phyloP scores from a whole-genome alignment of 2,113 vertebrate genomes.

The Lepus europaeus region DNA sequence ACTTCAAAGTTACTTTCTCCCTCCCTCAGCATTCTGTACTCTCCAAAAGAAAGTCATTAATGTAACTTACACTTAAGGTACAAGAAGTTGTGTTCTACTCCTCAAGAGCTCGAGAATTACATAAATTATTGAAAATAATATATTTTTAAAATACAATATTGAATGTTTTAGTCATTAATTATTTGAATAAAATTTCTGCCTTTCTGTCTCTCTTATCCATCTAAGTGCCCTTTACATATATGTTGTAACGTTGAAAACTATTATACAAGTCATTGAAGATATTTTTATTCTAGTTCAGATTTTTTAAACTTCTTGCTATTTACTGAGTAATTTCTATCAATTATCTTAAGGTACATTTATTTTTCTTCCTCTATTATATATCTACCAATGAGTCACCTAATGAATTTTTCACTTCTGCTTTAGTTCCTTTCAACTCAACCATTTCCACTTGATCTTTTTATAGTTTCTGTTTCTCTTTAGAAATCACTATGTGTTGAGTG shows the following conservation, averaged over 20 bases:
- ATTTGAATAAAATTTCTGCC: background rate
- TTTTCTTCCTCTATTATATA: background rate
- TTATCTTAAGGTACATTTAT: background rate
- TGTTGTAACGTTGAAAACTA: background rate
- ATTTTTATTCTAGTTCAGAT: background rate
- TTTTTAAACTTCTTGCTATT: background rate
- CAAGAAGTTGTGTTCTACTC: background rate
- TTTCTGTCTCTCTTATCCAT: background rate
- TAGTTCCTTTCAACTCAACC: background rate
- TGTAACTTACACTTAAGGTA: background rate
- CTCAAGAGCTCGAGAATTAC: background rate
- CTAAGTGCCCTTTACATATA: background rate
- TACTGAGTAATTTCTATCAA: background rate
- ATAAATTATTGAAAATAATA: background rate
- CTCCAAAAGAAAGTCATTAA: background rate
- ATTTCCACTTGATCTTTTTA: background rate
- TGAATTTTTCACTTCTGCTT: constrained; percentile 6
- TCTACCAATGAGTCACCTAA: background rate
- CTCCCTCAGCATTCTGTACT: rapidly evolving
- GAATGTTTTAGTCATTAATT: background rate
- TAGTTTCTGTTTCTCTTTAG: background rate
- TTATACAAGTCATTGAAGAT: background rate
- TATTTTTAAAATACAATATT: background rate
- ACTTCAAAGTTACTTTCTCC: background rate
- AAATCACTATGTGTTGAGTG: background rate